phyloP scores from a whole-genome alignment of 1,140 invertebrate species.

The Drosophila nigromelanica region DNA sequence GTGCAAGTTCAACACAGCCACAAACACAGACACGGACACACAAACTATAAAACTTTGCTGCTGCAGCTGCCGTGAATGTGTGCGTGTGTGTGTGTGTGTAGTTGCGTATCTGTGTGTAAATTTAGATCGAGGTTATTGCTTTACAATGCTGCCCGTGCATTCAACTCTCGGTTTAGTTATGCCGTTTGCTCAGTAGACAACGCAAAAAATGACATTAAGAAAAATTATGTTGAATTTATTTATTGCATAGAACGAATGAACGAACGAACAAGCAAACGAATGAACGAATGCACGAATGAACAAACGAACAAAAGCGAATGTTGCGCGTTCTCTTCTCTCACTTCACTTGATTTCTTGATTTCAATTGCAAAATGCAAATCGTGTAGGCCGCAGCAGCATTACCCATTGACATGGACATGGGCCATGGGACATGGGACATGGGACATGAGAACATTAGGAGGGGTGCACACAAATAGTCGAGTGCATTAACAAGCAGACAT shows the following conservation, averaged over 20 bases:
- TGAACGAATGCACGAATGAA: too few relatives aligned
- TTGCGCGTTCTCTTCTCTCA: neutral
- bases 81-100: conserved; percentile 43
- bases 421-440: too few relatives aligned
- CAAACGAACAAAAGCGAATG: conserved; percentile 4
- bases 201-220: conserved; percentile 47
- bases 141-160: conserved; percentile 79
- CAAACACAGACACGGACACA: conserved; percentile 14
- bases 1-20: conserved; percentile 73
- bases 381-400: conserved; percentile 37
- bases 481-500: conserved; percentile 40
- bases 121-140: conserved; percentile 82
- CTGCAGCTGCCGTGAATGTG: conserved; percentile 30
- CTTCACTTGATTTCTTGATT: conserved; percentile 19
- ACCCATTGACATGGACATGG: neutral
- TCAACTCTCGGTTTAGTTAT: conserved; percentile 63
- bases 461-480: conserved; percentile 16
- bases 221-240: conserved; percentile 77
- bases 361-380: conserved; percentile 67
- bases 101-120: conserved; percentile 71
- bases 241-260: conserved; percentile 49
- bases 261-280: conserved; percentile 1
- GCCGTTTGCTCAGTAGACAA: conserved; percentile 40
- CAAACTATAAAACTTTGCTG: conserved; percentile 34
- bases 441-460: neutral